Conservation (phyloP, 2,113 vertebrate genomes). For the Plestiodon gilberti region DNA sequence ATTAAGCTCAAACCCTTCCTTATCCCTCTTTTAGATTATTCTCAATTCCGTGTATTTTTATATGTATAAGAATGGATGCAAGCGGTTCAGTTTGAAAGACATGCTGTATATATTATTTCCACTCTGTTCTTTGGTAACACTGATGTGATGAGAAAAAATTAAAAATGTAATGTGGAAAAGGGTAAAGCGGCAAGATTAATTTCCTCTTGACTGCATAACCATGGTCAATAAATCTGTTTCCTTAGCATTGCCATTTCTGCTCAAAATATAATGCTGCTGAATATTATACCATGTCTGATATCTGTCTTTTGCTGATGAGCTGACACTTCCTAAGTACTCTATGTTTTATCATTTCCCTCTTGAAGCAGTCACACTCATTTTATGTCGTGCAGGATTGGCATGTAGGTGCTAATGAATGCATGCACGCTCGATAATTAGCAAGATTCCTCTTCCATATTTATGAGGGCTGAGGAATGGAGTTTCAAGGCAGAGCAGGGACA, state of each 20-base stretch:
- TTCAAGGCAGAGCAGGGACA: constrained; percentile 48
- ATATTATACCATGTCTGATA: constrained; percentile 54
- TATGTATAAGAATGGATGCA: constrained; percentile 21
- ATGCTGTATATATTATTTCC: constrained; percentile 9
- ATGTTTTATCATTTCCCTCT: constrained; percentile 54
- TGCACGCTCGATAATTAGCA: constrained; percentile 54
- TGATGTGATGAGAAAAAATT: constrained; percentile 50
- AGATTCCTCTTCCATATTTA: constrained; percentile 58
- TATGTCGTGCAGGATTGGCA: constrained; percentile 39
- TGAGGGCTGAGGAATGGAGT: constrained; percentile 55
- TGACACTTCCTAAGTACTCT: constrained; percentile 45
- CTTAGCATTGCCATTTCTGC: constrained; percentile 21
- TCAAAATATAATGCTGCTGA: constrained; percentile 53
- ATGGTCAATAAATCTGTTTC: constrained; percentile 46
- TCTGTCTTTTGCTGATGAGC: constrained; percentile 55
- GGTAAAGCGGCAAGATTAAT: constrained; percentile 15
- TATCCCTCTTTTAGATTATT: not conserved
- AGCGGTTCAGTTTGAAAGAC: constrained; percentile 27
- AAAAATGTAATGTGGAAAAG: constrained; percentile 25
- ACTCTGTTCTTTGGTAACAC: constrained; percentile 7
- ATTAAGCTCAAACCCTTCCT: not conserved
- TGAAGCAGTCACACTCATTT: constrained; percentile 60
- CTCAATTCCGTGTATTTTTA: not conserved
- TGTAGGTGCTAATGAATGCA: constrained; percentile 64
- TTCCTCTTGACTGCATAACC: constrained; percentile 42